A percentile compares a stretch with the other conserved stretches of the same genome.
phyloP scores from a whole-genome alignment of 2,113 vertebrate species.

The Anoura caudifer region DNA sequence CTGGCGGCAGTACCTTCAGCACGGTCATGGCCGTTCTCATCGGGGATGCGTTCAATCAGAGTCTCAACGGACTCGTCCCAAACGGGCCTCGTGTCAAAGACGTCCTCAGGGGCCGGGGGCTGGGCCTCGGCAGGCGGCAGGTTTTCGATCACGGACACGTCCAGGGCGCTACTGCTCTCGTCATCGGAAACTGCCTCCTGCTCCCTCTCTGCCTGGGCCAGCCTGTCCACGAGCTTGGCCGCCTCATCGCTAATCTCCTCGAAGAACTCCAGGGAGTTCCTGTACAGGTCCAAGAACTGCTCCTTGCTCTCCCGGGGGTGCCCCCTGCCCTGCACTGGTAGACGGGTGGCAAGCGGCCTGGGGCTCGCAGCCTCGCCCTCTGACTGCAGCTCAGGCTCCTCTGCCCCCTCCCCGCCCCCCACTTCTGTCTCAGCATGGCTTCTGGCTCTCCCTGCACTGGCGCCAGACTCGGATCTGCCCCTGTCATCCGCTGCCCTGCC shows the following conservation, averaged over 20 bases:
- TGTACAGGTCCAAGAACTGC: conserved; percentile 85
- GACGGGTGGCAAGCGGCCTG: conserved; percentile 90
- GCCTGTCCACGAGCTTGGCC: conserved; percentile 93
- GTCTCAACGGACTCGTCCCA: conserved; percentile 99
- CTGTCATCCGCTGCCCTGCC: conserved; percentile 81
- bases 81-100: conserved; percentile 97
- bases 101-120: conserved; percentile 92
- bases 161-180: conserved; percentile 94
- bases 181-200: conserved; percentile 92
- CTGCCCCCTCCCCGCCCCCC: conserved; percentile 81
- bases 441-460: conserved; percentile 86
- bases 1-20: conserved; percentile 97
- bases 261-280: conserved; percentile 93
- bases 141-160: conserved; percentile 94
- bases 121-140: conserved; percentile 90
- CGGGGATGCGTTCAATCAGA: conserved; percentile 98
- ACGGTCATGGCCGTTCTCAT: conserved; percentile 93
- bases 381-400: conserved; percentile 27
- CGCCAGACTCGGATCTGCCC: conserved; percentile 93
- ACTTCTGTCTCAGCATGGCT: conserved; percentile 89
- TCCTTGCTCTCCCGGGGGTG: conserved; percentile 87
- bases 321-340: conserved; percentile 91
- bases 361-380: conserved; percentile 73
- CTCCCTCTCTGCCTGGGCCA: conserved; percentile 91
- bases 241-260: conserved; percentile 97